Evolutionary conservation across 2,888 invertebrate genomes (phyloP).

Genomic region (Sphinx pinastri): DNA sequence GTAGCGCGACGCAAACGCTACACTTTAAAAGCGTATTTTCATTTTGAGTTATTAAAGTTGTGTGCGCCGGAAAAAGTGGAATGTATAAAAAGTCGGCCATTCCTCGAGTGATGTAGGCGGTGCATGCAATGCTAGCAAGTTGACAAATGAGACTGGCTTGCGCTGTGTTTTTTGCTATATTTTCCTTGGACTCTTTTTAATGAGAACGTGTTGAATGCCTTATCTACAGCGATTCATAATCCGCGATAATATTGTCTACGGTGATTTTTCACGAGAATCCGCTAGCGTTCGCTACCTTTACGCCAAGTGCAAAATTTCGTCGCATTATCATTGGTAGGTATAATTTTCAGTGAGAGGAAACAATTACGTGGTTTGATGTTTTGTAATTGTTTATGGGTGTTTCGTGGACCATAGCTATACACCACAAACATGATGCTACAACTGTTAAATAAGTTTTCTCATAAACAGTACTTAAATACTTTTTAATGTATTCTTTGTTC

Average conservation of each 20-base stretch:
- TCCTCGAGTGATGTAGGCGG: slow-evolving; percentile 57
- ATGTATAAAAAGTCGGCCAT: slow-evolving; percentile 68
- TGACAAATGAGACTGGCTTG: slow-evolving; percentile 74
- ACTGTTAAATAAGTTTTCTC: too few species aligned
- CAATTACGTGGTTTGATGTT: too few species aligned
- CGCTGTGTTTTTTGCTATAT: slow-evolving; percentile 55
- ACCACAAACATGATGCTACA: too few species aligned
- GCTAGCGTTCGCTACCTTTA: not conserved
- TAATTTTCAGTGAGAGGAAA: not conserved
- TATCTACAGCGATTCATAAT: slow-evolving; percentile 57
- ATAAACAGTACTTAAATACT: too few species aligned
- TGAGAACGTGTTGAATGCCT: slow-evolving; percentile 67
- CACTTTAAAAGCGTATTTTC: slow-evolving; percentile 58
- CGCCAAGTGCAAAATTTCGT: slow-evolving; percentile 1
- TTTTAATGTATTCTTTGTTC: too few species aligned
- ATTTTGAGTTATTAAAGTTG: slow-evolving; percentile 66
- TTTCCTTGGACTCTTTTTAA: slow-evolving; percentile 58
- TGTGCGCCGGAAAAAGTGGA: slow-evolving; percentile 55
- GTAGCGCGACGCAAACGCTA: slow-evolving; percentile 12
- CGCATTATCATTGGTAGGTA: not conserved
- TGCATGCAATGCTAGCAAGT: slow-evolving; percentile 65
- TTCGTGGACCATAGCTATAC: too few species aligned
- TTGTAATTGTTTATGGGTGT: too few species aligned
- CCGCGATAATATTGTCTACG: slow-evolving; percentile 48
- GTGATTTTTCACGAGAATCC: slow-evolving; percentile 51